A percentile compares a stretch with the other conserved stretches of the same genome.
Conservation (phyloP, 2,888 invertebrate species). For the Sinopyrophorus schimmeli region DNA sequence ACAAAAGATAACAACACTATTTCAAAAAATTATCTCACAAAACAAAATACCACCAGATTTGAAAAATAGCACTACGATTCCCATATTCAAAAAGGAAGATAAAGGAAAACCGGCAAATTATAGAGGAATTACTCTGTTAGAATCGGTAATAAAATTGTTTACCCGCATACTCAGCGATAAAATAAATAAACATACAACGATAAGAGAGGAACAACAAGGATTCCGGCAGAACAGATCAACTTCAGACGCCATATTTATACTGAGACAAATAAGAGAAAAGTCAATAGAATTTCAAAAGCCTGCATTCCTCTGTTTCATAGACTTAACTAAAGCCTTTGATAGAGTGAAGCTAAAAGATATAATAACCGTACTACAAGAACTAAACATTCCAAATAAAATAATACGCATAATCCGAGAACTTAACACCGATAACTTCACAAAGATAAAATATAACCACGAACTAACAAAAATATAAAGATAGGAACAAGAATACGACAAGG, state of each 20-base stretch:
- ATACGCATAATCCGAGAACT: too few species aligned
- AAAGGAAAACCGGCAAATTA: conserved; percentile 2
- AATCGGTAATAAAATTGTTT: neutral
- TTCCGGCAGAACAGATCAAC: conserved; percentile 4
- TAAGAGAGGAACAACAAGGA: conserved; percentile 4
- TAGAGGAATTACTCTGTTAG: neutral
- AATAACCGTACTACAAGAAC: too few species aligned
- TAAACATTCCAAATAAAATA: too few species aligned
- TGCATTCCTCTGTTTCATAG: too few species aligned
- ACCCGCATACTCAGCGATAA: conserved; percentile 3
- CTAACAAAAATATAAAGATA: neutral
- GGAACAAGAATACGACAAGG: conserved; percentile 9
- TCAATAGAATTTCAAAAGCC: too few species aligned
- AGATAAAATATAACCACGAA: neutral
- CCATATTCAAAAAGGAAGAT: neutral
- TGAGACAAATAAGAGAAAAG: too few species aligned
- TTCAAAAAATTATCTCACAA: conserved; percentile 1
- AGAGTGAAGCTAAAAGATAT: too few species aligned
- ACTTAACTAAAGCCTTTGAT: too few species aligned
- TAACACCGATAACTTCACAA: neutral
- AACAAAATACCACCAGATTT: neutral
- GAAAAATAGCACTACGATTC: conserved; percentile 4
- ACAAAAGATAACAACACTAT: conserved; percentile 3
- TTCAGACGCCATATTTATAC: conserved; percentile 2
- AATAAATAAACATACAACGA: neutral